Base-by-base conservation (phyloP, 2,888 invertebrate species). In the Epinotia ramella region DNA sequence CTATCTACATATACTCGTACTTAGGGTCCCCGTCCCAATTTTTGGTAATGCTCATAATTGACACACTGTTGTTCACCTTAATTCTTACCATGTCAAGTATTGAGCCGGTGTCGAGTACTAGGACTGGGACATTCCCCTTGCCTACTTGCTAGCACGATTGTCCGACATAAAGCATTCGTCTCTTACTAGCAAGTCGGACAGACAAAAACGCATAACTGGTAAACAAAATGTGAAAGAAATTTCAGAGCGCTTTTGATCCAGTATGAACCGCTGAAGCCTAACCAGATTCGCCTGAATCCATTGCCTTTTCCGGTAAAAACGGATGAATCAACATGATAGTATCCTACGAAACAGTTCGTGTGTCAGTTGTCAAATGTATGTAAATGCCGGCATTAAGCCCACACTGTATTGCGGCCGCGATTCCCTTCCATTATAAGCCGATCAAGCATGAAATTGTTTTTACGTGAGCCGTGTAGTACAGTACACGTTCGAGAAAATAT, bases 381-480 rank as follows among this genome's bases (percentile, higher is more conserved):
- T 75, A 75, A 75, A 71, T 70, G 18, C 49, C 44, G 44, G 18
- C 69, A 69, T 69, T 69, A 64, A 69, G 4, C 49, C 46, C 49
- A 20, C 65, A 28, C 24, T 53, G 73, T 64, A 57, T 63, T 63
- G 63, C 57, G 20, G 65, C 59, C 53, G 13, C 74, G 59, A 71
- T 60, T 28, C 53, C 53, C 20, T 64, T 40, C 75, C 75, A 66
- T 75, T 75, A 75, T 75, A 71, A 62, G 53, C 70, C 70, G 75
- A 75, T 75, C 75, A 66, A 66, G 66, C 75, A 60, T 75, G 75
- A 75, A 75, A 75, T 75, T 71, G 70, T 75, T 75, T 75, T 75
- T 70, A 71, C 70, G 70, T 71, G 66, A 66, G 70, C 40, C 66
- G 28, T 46, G 13, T 65, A 49, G 49, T 28, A 28, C 28, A 3